phyloP scores from a whole-genome alignment of 1,140 invertebrate species.

The Bactericera cockerelli region DNA sequence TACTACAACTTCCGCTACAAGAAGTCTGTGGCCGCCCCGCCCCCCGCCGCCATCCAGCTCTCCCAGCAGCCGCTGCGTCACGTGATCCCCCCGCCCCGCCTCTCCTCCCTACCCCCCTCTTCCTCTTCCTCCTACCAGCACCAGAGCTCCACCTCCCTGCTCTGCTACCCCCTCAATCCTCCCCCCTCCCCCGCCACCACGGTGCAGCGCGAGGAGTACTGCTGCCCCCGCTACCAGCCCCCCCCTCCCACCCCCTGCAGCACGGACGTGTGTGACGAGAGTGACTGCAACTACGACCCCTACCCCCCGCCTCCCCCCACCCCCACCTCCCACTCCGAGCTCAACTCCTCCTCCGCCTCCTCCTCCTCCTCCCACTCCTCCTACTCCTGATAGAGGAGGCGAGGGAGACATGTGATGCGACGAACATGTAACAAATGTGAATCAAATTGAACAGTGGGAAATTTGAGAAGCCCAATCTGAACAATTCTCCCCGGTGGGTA shows the following conservation, averaged over 20 bases:
- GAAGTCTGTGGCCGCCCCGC: background rate
- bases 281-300: conserved; percentile 51
- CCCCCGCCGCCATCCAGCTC: background rate
- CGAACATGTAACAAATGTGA: too few species aligned
- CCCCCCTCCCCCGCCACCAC: conserved; percentile 74
- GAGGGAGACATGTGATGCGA: too few species aligned
- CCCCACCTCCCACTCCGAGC: conserved; percentile 64
- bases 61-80: background rate
- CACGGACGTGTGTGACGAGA: conserved; percentile 84
- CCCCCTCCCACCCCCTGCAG: conserved; percentile 87
- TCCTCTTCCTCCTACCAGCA: conserved; percentile 1
- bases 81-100: background rate
- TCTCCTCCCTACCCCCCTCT: background rate
- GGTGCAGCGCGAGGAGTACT: conserved; percentile 31
- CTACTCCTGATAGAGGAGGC: too few species aligned
- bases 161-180: conserved; percentile 66
- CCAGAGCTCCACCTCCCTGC: conserved; percentile 23
- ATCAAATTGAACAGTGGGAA: too few species aligned
- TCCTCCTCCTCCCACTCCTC: conserved; percentile 60
- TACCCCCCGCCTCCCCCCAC: conserved; percentile 60
- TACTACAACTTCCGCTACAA: conserved; percentile 17
- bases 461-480: too few species aligned
- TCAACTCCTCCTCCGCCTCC: conserved; percentile 59
- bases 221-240: conserved; percentile 58
- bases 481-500: too few species aligned